These are phyloP conservation scores for Steromphala cineraria DNA, from an alignment of 2,888 invertebrate genomes.

Conservation along the genomic window DNA sequence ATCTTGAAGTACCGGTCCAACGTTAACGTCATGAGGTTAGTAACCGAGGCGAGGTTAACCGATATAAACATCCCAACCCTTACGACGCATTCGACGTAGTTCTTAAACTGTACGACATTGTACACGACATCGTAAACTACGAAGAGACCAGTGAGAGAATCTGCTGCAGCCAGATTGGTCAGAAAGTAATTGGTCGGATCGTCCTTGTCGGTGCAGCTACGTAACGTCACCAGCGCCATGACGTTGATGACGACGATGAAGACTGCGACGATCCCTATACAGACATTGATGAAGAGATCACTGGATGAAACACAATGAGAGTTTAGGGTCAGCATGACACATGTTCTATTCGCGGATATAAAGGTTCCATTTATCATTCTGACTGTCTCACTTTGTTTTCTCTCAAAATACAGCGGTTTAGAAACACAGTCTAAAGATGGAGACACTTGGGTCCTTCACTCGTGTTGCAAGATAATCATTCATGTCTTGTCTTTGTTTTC, in stretches of 20 bases:
- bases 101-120: slow-evolving; percentile 36
- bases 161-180: slow-evolving; percentile 31
- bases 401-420: too few relatives aligned
- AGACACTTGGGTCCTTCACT: too few relatives aligned
- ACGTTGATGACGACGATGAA: slow-evolving; percentile 27
- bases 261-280: slow-evolving; percentile 12
- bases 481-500: too few relatives aligned
- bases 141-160: slow-evolving; percentile 31
- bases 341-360: not conserved
- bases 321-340: slow-evolving; percentile 19
- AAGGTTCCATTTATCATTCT: not conserved
- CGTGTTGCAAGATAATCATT: too few relatives aligned
- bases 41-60: slow-evolving; percentile 31
- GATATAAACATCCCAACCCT: slow-evolving; percentile 32
- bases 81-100: slow-evolving; percentile 35
- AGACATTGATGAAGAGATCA: slow-evolving; percentile 27
- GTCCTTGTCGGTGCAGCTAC: slow-evolving; percentile 10
- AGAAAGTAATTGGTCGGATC: slow-evolving; percentile 30
- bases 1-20: slow-evolving; percentile 36
- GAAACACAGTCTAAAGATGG: too few relatives aligned
- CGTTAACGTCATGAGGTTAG: slow-evolving; percentile 27
- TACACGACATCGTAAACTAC: slow-evolving; percentile 35
- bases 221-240: slow-evolving; percentile 19
- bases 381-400: not conserved
- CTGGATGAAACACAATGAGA: slow-evolving; percentile 28